phyloP scores from a whole-genome alignment of 2,888 invertebrate genomes.

The Tridacna gigas region DNA sequence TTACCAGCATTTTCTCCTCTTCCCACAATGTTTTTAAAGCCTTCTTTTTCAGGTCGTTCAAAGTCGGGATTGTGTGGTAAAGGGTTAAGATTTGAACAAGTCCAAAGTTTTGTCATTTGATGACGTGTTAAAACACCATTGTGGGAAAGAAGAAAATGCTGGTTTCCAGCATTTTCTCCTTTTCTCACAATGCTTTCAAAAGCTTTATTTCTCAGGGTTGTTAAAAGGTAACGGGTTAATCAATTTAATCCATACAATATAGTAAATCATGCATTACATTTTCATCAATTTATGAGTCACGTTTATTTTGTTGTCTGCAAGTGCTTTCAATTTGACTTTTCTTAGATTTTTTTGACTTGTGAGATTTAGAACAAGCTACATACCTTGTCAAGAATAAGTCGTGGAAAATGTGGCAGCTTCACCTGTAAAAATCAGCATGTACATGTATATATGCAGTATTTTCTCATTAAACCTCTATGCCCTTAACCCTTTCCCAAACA shows the following conservation, averaged over 20 bases:
- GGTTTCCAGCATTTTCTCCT: too few species aligned
- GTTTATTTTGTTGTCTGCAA: not conserved
- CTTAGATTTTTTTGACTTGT: not conserved
- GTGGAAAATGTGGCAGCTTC: constrained; percentile 5
- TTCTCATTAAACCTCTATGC: not conserved
- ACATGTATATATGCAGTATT: too few species aligned
- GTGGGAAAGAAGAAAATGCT: too few species aligned
- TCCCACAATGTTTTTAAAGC: not conserved
- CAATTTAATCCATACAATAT: too few species aligned
- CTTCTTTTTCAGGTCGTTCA: not conserved
- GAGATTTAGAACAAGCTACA: not conserved
- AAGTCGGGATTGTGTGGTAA: too few species aligned
- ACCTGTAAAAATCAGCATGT: not conserved
- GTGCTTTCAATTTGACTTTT: not conserved
- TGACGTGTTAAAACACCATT: too few species aligned
- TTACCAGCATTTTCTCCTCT: not conserved
- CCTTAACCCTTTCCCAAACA: not conserved
- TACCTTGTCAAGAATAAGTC: constrained; percentile 17
- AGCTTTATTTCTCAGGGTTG: too few species aligned
- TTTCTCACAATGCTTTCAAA: too few species aligned
- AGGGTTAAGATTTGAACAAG: too few species aligned
- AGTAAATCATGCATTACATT: too few species aligned
- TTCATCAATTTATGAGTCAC: not conserved
- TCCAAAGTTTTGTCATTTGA: not conserved
- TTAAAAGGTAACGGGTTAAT: too few species aligned